These are phyloP conservation scores for Rotaria socialis DNA, from an alignment of 2,888 invertebrate genomes.

Conservation along the genomic window DNA sequence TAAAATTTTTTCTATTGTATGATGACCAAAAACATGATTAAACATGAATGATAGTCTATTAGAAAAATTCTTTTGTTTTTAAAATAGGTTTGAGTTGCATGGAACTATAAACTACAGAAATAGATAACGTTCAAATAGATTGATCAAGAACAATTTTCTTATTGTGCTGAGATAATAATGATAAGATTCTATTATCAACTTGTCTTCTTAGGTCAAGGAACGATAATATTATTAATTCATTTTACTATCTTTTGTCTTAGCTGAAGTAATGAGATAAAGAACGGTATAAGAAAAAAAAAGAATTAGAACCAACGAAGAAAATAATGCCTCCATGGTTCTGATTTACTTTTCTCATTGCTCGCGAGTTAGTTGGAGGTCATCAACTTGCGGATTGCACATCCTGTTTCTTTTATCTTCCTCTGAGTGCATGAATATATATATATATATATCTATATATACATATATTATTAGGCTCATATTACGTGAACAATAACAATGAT, in stretches of 20 bases:
- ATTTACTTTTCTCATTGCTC: background rate
- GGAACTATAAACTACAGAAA: background rate
- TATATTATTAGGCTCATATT: background rate
- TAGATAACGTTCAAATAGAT: background rate
- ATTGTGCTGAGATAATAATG: background rate
- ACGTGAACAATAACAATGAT: background rate
- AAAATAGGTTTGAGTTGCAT: too few species aligned
- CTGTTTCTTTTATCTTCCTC: background rate
- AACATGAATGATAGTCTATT: too few species aligned
- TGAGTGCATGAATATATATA: background rate
- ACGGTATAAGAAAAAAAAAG: background rate
- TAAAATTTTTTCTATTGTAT: too few species aligned
- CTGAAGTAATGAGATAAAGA: background rate
- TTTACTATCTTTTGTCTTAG: background rate
- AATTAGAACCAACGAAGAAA: background rate
- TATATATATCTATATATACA: background rate
- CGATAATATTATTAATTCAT: background rate
- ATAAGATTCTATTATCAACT: background rate
- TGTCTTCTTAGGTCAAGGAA: background rate
- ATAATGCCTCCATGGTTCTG: background rate
- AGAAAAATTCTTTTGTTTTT: too few species aligned
- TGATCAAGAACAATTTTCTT: background rate
- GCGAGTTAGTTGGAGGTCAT: background rate
- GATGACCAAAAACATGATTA: too few species aligned
- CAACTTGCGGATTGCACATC: background rate